A percentile compares a stretch with the other conserved stretches of the same genome.
Evolutionary conservation across 2,888 invertebrate genomes (phyloP).

Genomic region (Stenoptilia bipunctidactyla): DNA sequence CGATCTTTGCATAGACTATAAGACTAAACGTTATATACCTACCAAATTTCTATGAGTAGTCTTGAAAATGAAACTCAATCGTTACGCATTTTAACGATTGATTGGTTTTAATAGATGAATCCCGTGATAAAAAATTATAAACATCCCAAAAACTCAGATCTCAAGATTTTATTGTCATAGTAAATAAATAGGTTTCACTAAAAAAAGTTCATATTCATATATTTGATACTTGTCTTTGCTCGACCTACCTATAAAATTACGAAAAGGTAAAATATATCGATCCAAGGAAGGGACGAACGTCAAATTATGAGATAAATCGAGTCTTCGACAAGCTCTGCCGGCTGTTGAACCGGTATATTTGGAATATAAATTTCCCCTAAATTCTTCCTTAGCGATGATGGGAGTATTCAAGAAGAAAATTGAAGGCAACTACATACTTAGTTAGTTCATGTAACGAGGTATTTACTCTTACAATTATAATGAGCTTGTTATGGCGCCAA

Average conservation of each 20-base stretch:
- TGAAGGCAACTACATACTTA: constrained; percentile 25
- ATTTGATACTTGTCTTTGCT: no score
- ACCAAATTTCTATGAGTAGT: no score
- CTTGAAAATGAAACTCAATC: no score
- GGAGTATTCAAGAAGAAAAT: constrained; percentile 33
- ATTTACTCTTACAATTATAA: not conserved
- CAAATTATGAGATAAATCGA: constrained; percentile 36
- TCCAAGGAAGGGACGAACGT: constrained; percentile 11
- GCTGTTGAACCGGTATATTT: constrained; percentile 39
- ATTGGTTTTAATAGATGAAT: no score
- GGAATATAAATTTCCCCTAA: constrained; percentile 43
- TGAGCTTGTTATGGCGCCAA: not conserved
- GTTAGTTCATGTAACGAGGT: constrained; percentile 1
- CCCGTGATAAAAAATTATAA: no score
- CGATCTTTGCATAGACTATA: no score
- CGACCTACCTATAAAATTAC: no score
- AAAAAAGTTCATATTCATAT: no score
- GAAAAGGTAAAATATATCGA: not conserved
- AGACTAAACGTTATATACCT: no score
- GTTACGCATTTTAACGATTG: no score
- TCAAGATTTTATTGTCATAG: no score
- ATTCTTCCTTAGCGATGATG: constrained; percentile 33
- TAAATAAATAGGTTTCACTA: not conserved
- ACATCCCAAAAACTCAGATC: no score
- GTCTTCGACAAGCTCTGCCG: constrained; percentile 24